These are phyloP conservation scores for Nyctibius grandis DNA, from an alignment of 2,797 vertebrate species.

Conservation along the genomic window DNA sequence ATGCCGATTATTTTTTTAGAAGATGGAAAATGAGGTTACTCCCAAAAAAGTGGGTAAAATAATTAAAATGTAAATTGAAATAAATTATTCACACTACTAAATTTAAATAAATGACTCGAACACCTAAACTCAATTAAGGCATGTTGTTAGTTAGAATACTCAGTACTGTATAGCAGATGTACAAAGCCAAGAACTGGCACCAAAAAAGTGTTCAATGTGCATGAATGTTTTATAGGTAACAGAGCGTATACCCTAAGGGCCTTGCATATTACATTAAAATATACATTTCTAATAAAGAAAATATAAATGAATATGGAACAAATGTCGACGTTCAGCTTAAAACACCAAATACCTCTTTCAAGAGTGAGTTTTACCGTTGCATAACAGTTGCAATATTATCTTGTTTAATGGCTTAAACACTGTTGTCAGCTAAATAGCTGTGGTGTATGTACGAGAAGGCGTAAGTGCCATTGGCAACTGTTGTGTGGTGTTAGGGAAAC, in stretches of 20 bases:
- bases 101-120: constrained; percentile 5
- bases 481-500: constrained; percentile 53
- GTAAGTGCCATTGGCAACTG: constrained; percentile 19
- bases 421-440: constrained; percentile 33
- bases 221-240: constrained; percentile 65
- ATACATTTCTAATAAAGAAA: constrained; percentile 67
- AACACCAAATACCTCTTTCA: neutral
- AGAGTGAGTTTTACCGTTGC: neutral
- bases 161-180: constrained; percentile 42
- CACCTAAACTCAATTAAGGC: constrained; percentile 46
- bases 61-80: constrained; percentile 71
- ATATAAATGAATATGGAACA: constrained; percentile 59
- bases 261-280: constrained; percentile 56
- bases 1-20: constrained; percentile 58
- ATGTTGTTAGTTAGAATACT: constrained; percentile 33
- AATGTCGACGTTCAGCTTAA: constrained; percentile 40
- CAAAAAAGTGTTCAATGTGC: constrained; percentile 11
- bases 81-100: constrained; percentile 31
- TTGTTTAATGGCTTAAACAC: constrained; percentile 43
- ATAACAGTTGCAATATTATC: constrained; percentile 10
- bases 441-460: neutral
- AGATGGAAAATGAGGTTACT: constrained; percentile 62
- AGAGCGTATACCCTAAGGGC: constrained; percentile 34
- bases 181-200: constrained; percentile 6
- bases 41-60: constrained; percentile 63